These are phyloP conservation scores for Hystrix brachyura DNA, from an alignment of 2,113 vertebrate species.

Conservation along the genomic window DNA sequence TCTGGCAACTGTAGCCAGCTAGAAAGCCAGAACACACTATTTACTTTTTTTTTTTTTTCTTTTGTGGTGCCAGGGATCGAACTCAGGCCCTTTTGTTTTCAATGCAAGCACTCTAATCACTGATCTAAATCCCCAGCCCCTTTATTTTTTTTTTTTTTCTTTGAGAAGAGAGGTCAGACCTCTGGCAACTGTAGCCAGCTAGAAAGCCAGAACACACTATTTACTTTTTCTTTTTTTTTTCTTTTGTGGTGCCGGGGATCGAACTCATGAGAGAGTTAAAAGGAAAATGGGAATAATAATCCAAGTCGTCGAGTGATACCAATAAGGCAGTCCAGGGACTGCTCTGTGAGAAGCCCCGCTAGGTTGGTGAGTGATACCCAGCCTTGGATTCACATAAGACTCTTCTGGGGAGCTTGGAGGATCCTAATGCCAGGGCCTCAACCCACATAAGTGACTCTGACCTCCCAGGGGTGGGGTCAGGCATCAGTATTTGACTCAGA, in stretches of 20 bases:
- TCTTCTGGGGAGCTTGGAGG: not conserved
- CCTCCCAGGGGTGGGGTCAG: rapidly evolving
- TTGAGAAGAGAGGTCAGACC: not conserved
- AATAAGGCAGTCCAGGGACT: no score
- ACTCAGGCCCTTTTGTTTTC: no score
- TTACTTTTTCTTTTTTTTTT: not conserved
- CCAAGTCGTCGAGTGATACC: not conserved
- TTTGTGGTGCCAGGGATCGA: no score
- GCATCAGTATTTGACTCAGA: not conserved
- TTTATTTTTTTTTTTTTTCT: not conserved
- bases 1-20: not conserved
- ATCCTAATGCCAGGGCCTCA: not conserved
- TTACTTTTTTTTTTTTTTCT: not conserved
- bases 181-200: not conserved
- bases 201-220: not conserved
- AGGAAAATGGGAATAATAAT: not conserved
- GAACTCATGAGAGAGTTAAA: not conserved
- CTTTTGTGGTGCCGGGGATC: no score
- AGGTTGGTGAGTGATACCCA: not conserved
- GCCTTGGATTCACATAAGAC: not conserved
- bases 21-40: not conserved
- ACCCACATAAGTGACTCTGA: not conserved
- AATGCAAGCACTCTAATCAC: no score
- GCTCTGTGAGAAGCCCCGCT: not conserved
- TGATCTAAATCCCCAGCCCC: no score